phyloP scores from a whole-genome alignment of 2,888 invertebrate genomes.

The Luperina testacea region DNA sequence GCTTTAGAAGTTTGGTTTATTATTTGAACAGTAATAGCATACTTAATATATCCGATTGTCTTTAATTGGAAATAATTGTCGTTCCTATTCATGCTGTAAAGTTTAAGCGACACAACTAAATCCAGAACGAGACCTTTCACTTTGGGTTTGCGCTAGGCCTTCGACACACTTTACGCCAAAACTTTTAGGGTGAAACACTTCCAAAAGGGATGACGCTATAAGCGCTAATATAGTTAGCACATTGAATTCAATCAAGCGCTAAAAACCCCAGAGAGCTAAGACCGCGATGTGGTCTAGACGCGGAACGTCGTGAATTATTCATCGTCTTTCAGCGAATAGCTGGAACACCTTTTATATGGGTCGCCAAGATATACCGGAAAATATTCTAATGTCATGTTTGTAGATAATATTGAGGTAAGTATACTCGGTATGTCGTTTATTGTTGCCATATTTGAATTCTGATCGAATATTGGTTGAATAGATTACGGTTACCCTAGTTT shows the following conservation, averaged over 20 bases:
- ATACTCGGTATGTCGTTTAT: slow-evolving; percentile 1
- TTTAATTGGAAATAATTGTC: neutral
- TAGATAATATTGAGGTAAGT: slow-evolving; percentile 21
- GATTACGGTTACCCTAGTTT: neutral
- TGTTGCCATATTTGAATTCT: slow-evolving; percentile 32
- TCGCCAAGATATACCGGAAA: slow-evolving; percentile 32
- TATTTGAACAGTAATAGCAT: neutral
- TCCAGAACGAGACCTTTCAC: slow-evolving; percentile 4
- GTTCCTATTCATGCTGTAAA: neutral
- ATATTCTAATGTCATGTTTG: slow-evolving; percentile 53
- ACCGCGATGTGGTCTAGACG: slow-evolving; percentile 61
- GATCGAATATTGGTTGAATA: slow-evolving; percentile 11
- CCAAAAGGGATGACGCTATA: slow-evolving; percentile 26
- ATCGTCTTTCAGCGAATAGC: slow-evolving; percentile 49
- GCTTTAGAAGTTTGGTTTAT: neutral
- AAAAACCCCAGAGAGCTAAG: slow-evolving; percentile 36
- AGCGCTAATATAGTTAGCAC: slow-evolving; percentile 47
- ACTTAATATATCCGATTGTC: neutral
- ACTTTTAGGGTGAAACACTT: slow-evolving; percentile 31
- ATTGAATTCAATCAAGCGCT: slow-evolving; percentile 55
- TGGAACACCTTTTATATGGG: slow-evolving; percentile 37
- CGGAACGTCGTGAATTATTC: slow-evolving; percentile 68
- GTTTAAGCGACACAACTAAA: neutral
- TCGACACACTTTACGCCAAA: slow-evolving; percentile 20
- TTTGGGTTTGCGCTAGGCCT: slow-evolving; percentile 27